phyloP scores from a whole-genome alignment of 2,113 vertebrate genomes.

The Glareola pratincola region DNA sequence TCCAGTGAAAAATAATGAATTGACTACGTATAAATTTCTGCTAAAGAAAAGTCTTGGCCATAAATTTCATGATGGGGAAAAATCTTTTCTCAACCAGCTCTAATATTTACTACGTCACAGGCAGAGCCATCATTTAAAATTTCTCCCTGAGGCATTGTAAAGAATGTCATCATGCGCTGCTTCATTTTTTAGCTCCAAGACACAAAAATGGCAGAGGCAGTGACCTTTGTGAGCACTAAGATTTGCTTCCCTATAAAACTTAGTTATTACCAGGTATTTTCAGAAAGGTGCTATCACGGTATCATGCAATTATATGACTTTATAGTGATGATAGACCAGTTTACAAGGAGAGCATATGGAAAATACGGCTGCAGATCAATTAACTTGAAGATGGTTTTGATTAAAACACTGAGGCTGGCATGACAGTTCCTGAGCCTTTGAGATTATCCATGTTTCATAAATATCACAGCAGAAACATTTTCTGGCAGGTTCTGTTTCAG shows the following conservation, averaged over 20 bases:
- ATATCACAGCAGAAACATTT: neutral
- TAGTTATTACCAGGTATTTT: neutral
- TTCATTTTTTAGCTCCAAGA: neutral
- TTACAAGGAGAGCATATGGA: neutral
- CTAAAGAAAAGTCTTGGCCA: neutral
- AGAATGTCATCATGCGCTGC: neutral
- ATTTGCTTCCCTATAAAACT: neutral
- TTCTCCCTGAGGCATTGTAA: neutral
- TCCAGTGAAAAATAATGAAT: neutral
- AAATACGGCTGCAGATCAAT: neutral
- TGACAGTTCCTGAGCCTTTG: neutral
- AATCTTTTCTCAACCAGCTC: neutral
- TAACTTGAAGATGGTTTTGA: neutral
- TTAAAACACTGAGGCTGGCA: neutral
- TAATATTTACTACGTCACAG: neutral
- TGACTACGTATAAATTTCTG: neutral
- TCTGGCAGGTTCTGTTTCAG: neutral
- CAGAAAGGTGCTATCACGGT: neutral
- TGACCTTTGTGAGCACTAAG: neutral
- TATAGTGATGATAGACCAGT: neutral
- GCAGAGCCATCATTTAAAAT: neutral
- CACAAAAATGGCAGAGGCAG: neutral
- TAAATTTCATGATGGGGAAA: neutral
- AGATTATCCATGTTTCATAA: neutral
- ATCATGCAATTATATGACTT: neutral